Evolutionary conservation across 2,888 invertebrate species (phyloP), one percentile per base, ranked within the genome.

Genomic region (Apotomis turbidana): DNA sequence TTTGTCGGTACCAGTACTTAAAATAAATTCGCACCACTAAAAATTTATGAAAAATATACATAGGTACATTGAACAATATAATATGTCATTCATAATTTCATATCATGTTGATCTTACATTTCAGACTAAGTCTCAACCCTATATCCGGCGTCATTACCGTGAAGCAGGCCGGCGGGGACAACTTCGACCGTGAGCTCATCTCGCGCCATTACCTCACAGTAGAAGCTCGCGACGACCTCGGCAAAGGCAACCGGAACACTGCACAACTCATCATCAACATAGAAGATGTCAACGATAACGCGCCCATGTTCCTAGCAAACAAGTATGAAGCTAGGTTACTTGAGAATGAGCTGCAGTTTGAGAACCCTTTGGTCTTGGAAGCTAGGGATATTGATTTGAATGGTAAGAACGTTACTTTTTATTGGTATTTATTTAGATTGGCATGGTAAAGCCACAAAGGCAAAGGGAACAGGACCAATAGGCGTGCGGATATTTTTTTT

Each of bases 221-320:
- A 0, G 98, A 97, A 85, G 99, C 98, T 0, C 93, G 97, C 69
- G 99, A 99, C 84, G 96, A 97, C 87, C 94, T 97, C 64, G 97
- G 98, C 15, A 94, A 94, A 81, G 98, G 98, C 64, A 88, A 83
- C 63, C 95, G 97, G 67, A 98, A 97, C 83, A 97, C 97, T 0
- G 97, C 96, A 0, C 98, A 97, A 83, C 90, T 98, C 12, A 95
- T 97, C 5, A 95, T 98, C 5, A 96, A 97, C 79, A 95, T 98
- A 55, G 96, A 96, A 78, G 98, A 98, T 85, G 96, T 97, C 0
- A 98, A 98, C 81, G 98, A 98, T 83, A 98, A 98, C 84, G 95
- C 97, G 0, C 99, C 99, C 0, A 94, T 96, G 78, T 99, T 98
- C 85, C 88, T 96, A 0, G 97, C 97, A 74, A 96, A 95, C 73